Evolutionary conservation across 2,113 vertebrate species (phyloP).

Genomic region (Tachuris rubrigastra): DNA sequence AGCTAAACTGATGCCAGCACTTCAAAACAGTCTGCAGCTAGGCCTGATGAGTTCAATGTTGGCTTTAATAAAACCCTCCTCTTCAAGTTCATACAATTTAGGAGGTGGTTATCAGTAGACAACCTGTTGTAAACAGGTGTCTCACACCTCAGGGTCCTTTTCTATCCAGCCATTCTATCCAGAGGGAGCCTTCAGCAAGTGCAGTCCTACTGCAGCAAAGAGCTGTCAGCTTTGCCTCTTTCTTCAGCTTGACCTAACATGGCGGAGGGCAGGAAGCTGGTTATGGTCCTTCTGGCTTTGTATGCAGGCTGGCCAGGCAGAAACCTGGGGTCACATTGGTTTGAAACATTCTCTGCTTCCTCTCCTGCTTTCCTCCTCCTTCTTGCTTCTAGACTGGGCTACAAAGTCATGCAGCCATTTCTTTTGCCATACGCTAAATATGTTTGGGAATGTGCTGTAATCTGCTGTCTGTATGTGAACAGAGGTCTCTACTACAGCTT

Average conservation of each 20-base stretch:
- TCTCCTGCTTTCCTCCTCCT: background rate
- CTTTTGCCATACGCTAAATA: background rate
- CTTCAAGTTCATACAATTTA: background rate
- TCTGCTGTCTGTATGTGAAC: background rate
- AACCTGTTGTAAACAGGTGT: background rate
- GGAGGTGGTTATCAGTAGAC: background rate
- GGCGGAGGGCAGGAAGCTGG: background rate
- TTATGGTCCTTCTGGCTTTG: background rate
- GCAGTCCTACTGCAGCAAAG: background rate
- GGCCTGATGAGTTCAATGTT: background rate
- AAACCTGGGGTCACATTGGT: background rate
- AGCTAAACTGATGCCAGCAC: accelerated
- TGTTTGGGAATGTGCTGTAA: background rate
- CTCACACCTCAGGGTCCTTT: background rate
- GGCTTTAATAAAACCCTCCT: background rate
- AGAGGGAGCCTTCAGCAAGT: background rate
- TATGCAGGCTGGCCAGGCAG: background rate
- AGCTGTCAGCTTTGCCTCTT: background rate
- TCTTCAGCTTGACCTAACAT: background rate
- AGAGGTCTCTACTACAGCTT: background rate
- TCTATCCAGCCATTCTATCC: background rate
- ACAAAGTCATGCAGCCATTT: background rate
- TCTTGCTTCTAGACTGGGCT: background rate
- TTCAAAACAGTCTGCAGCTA: background rate
- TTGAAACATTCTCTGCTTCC: background rate